Base-by-base conservation (phyloP, 2,113 vertebrate genomes). In the Hystrix brachyura region DNA sequence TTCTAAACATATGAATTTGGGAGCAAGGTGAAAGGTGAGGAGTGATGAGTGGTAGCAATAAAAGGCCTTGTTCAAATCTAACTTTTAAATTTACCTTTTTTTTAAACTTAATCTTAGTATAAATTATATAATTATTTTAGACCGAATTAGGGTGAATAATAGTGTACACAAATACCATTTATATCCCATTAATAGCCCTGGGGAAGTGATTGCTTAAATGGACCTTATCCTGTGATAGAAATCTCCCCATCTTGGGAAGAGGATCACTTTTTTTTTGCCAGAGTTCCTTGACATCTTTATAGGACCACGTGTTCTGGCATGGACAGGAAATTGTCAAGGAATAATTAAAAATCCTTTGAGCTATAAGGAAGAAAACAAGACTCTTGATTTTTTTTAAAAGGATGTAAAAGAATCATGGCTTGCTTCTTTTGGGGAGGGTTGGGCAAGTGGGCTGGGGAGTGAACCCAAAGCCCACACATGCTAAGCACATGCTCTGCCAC, bases 11-110 rank as follows among this genome's bases (percentile, higher is more conserved):
- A 88, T 48, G 15, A 46, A 51, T 29, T 48, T 59, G 7, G 38
- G 32, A 17, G 27, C 11, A 34, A 10, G 23, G 8, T 23, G 0
- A 59, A 57, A 25, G 34, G 18, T 6, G 32, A 21, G 27, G 32
- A 34, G 13, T 84, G 46, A 95, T 86, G 18, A 69, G 90, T 90
- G 53, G 57, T 46, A 78, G 7, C 48, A 95, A 96, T 82, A 78
- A 95, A 93, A 94, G 38, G 12, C 81, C 17, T 48, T 94, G 32
- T 91, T 92, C 67, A 95, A 96, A 89, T 87, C 29, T 72, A 69
- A 11, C 12, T 91, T 94, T 85, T 85, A 87, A 94, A 87, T 72
- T 95, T 95, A 29, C 4, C 51, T 80, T 90, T 79, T 87, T 87
- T 92, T 81, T 29, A 96, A 91, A 72, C 11, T 87, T 53, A 74